Base-by-base conservation (phyloP, 2,888 invertebrate species). In the Phortica magna region DNA sequence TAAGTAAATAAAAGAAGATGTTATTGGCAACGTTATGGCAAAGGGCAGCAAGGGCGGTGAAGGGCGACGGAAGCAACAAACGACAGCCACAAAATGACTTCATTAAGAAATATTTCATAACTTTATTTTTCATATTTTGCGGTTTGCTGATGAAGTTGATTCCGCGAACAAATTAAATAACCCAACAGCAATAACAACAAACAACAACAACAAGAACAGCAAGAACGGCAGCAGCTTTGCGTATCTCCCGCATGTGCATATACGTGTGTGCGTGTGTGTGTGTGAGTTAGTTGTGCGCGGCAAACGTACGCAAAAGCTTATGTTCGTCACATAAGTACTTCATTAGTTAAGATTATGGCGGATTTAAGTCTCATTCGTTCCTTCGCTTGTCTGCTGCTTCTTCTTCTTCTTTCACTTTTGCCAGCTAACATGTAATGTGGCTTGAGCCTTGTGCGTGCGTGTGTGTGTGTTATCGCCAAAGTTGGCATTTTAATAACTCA, bases 41-140 rank as follows among this genome's bases (percentile, higher is more conserved):
- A 61, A 10, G 22, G 22, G 64, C 31, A 31, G 10, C 39, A 31
- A 39, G 31, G 14, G 31, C 7, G 14, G 81, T 43, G 83, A 31
- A 2, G 81, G 83, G 42, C 43, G 22, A 55, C 76, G 81, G 41
- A 55, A 72, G 70, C 71, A 74, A 76, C 7, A 76, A 74, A 78
- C 78, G 83, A 82, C 84, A 86, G 86, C 86, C 86, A 82, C 83
- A 79, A 85, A 85, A 85, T 86, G 85, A 84, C 85, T 85, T 85
- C 84, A 85, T 85, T 85, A 86, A 86, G 78, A 81, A 80, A 82
- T 84, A 83, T 83, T 85, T 87, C 83, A 86, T 81, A 80, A 82
- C 80, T 83, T 39, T 65, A 39, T 65, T 65, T 65, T 65, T 31
- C n/a, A n/a, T 31, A 12, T 39, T 65, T 65, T 65, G 4, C 10